Evolutionary conservation across 2,888 invertebrate genomes (phyloP).

Genomic region (Noctua janthina): DNA sequence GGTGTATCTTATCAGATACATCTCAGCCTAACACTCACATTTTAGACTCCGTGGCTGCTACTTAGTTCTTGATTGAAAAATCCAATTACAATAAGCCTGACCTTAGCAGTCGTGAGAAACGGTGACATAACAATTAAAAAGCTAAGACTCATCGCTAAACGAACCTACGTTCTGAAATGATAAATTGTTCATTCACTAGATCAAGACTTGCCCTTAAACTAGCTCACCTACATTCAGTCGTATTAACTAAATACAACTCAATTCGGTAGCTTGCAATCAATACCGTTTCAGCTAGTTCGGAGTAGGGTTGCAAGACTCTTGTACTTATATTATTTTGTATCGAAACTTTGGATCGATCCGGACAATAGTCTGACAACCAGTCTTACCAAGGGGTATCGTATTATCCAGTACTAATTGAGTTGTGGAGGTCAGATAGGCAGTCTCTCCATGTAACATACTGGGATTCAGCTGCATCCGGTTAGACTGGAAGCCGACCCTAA

Average conservation of each 20-base stretch:
- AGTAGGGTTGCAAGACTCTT: conserved; percentile 15
- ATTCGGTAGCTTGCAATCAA: conserved; percentile 71
- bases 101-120: conserved; percentile 7
- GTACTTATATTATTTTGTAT: not conserved
- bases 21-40: too few relatives aligned
- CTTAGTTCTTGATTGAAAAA: too few relatives aligned
- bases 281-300: conserved; percentile 69
- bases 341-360: not conserved
- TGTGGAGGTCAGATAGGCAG: too few relatives aligned
- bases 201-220: conserved; percentile 37
- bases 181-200: conserved; percentile 16
- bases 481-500: too few relatives aligned
- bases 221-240: conserved; percentile 37
- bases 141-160: conserved; percentile 30
- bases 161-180: conserved; percentile 10
- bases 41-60: too few relatives aligned
- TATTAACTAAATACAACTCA: conserved; percentile 67
- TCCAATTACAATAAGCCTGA: too few relatives aligned
- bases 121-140: conserved; percentile 42
- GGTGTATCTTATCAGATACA: too few relatives aligned
- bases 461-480: too few relatives aligned
- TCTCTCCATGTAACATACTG: too few relatives aligned
- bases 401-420: too few relatives aligned
- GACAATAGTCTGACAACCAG: too few relatives aligned
- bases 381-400: too few relatives aligned